Percentiles rank a stretch among this genome's conserved stretches.
Evolutionary conservation across 2,888 invertebrate species (phyloP).

Genomic region (Balanococcus diminutus): DNA sequence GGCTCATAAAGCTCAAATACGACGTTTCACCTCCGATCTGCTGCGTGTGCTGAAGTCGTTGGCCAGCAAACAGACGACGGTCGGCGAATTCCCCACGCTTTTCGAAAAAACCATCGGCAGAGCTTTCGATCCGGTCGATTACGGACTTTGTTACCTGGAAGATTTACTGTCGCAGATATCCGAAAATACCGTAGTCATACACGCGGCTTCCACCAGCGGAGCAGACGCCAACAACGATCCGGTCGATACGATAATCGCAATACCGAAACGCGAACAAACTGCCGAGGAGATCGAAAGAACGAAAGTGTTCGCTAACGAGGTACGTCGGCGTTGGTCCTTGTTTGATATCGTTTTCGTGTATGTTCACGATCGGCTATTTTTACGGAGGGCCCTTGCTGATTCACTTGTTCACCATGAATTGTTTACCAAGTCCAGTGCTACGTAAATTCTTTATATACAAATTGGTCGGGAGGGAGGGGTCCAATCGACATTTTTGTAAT

Average conservation of each 20-base stretch:
- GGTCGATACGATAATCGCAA: slow-evolving; percentile 70
- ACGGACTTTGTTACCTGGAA: slow-evolving; percentile 81
- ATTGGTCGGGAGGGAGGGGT: no score
- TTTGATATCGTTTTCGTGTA: no score
- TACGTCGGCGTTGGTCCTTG: no score
- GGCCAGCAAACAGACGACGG: slow-evolving; percentile 74
- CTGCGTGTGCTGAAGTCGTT: slow-evolving; percentile 82
- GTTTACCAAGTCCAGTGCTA: no score
- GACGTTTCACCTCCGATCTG: slow-evolving; percentile 90
- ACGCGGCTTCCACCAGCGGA: slow-evolving; percentile 62
- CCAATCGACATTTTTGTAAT: no score
- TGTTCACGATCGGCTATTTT: no score
- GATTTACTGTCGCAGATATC: slow-evolving; percentile 79
- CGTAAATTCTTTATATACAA: no score
- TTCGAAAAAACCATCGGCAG: slow-evolving; percentile 60
- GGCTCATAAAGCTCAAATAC: slow-evolving; percentile 84
- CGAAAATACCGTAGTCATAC: slow-evolving; percentile 72
- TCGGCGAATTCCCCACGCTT: slow-evolving; percentile 71
- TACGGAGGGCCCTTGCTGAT: no score
- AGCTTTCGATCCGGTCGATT: slow-evolving; percentile 78
- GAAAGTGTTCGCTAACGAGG: slow-evolving; percentile 80
- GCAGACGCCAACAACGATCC: slow-evolving; percentile 51
- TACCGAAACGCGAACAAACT: slow-evolving; percentile 86
- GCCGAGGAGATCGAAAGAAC: slow-evolving; percentile 81
- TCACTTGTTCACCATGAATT: no score